Conservation (phyloP, 2,113 vertebrate genomes). For the Prinia subflava region DNA sequence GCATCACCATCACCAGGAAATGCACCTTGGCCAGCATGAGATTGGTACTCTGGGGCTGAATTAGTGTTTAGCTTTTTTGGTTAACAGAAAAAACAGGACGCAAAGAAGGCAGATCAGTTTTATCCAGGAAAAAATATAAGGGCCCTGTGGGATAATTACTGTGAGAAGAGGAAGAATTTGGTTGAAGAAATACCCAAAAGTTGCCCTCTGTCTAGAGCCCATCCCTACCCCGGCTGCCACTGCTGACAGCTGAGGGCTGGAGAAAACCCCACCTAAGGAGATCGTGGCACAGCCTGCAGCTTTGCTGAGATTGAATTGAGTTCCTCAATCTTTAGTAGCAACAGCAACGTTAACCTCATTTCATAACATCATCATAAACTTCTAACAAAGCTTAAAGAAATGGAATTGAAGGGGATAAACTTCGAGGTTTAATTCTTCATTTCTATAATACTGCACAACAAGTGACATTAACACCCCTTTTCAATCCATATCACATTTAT, state of each 20-base stretch:
- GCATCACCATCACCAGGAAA: not conserved
- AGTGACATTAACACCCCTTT: not conserved
- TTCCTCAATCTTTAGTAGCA: not conserved
- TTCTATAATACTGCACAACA: not conserved
- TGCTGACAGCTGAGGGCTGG: not conserved
- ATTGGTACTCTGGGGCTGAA: not conserved
- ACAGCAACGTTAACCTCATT: not conserved
- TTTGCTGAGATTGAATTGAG: not conserved
- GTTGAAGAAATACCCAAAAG: not conserved
- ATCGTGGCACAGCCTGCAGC: not conserved
- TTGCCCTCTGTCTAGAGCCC: not conserved
- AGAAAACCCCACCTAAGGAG: not conserved
- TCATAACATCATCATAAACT: not conserved
- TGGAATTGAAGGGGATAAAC: not conserved
- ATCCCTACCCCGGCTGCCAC: not conserved
- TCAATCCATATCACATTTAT: not conserved
- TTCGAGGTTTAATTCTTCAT: not conserved
- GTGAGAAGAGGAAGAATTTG: not conserved
- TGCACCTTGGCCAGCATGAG: not conserved
- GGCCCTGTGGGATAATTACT: not conserved
- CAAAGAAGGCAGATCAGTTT: not conserved
- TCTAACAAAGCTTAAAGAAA: not conserved
- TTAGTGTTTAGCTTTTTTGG: not conserved
- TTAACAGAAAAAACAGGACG: not conserved
- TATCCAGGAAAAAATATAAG: not conserved